These are phyloP conservation scores for Mallateleia sp. DNA, from an alignment of 2,888 invertebrate species.

Conservation along the genomic window DNA sequence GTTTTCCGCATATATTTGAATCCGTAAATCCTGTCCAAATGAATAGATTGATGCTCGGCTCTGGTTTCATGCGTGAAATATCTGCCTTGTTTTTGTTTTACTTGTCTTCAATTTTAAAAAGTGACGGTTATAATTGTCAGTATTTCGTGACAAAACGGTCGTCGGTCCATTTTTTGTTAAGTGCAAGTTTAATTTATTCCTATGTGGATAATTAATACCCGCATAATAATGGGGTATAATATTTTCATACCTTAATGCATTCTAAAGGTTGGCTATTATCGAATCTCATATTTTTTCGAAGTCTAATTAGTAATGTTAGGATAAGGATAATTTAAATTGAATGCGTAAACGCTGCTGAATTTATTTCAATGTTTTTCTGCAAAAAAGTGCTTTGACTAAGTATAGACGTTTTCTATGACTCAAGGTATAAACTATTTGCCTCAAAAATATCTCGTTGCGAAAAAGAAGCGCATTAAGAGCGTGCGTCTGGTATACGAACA, in stretches of 20 bases:
- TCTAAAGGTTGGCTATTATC: no score
- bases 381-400: neutral
- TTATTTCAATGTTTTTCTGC: conserved; percentile 4
- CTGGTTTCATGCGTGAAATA: neutral
- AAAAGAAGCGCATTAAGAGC: neutral
- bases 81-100: neutral
- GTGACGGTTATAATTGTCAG: no score
- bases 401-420: conserved; percentile 1
- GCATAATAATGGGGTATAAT: no score
- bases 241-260: no score
- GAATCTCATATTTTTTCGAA: no score
- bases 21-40: neutral
- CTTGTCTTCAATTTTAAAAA: neutral
- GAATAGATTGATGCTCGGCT: neutral
- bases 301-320: no score
- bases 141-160: neutral
- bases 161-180: neutral
- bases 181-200: no score
- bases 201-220: no score
- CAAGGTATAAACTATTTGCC: conserved; percentile 25
- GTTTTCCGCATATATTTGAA: conserved; percentile 36
- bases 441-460: conserved; percentile 21
- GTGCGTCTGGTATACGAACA: neutral
- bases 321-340: neutral
- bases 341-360: neutral